Evolutionary conservation across 2,113 vertebrate genomes (phyloP).

Genomic region (Antennarius striatus): DNA sequence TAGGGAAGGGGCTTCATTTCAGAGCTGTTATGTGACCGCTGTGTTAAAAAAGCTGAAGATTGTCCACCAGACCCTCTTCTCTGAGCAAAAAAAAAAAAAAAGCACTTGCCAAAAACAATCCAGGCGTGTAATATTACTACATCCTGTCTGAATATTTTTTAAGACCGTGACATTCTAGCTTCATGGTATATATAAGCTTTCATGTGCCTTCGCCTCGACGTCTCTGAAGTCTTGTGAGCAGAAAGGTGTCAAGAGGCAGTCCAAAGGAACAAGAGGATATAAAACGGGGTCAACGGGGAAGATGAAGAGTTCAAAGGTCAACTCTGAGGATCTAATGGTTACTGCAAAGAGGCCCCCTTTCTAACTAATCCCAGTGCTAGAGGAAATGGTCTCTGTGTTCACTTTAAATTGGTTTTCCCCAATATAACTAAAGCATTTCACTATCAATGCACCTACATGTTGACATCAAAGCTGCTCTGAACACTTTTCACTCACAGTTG

Average conservation of each 20-base stretch:
- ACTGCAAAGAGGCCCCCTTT: no score
- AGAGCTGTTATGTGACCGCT: no score
- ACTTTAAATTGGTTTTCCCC: background rate
- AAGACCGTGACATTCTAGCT: slow-evolving; percentile 61
- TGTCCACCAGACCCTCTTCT: slow-evolving; percentile 13
- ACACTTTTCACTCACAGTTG: background rate
- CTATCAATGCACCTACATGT: background rate
- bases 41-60: no score
- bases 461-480: background rate
- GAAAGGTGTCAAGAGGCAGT: slow-evolving; percentile 45
- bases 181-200: slow-evolving; percentile 28
- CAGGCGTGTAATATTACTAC: slow-evolving; percentile 73
- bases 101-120: slow-evolving; percentile 67
- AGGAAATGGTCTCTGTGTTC: background rate
- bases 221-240: slow-evolving; percentile 17
- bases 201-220: slow-evolving; percentile 20
- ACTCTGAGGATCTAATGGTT: slow-evolving; percentile 19
- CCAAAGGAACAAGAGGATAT: slow-evolving; percentile 20
- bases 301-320: slow-evolving; percentile 28
- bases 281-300: slow-evolving; percentile 50
- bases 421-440: background rate
- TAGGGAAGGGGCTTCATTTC: no score
- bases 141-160: slow-evolving; percentile 61
- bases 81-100: slow-evolving; percentile 37
- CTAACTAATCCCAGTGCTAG: background rate